phyloP scores from a whole-genome alignment of 2,888 invertebrate species.

The Andricus quercusramuli region DNA sequence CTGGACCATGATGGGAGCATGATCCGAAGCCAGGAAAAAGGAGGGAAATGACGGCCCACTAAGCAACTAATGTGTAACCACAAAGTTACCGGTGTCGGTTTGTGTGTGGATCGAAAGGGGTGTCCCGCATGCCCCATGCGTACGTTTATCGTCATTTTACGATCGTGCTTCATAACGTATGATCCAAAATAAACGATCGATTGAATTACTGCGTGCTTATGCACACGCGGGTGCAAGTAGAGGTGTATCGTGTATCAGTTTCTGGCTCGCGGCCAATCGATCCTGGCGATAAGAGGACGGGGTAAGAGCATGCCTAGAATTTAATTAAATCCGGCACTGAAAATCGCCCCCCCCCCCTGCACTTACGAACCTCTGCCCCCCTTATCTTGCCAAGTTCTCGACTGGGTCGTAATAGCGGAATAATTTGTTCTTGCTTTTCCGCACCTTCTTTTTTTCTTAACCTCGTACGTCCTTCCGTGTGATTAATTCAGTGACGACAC shows the following conservation, averaged over 20 bases:
- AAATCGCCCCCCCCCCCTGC: neutral
- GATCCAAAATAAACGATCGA: constrained; percentile 43
- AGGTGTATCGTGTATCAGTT: constrained; percentile 39
- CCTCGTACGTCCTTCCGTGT: neutral
- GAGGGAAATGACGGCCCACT: constrained; percentile 19
- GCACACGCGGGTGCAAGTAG: constrained; percentile 36
- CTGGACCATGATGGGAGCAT: neutral
- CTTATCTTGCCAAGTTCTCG: constrained; percentile 34
- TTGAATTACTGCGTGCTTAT: constrained; percentile 38
- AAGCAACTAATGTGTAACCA: constrained; percentile 30
- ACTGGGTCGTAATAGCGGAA: constrained; percentile 24
- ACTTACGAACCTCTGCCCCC: constrained; percentile 15
- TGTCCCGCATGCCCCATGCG: constrained; percentile 12
- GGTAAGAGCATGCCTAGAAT: constrained; percentile 60
- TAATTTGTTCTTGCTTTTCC: constrained; percentile 42
- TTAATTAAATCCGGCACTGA: constrained; percentile 60
- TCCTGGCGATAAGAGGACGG: constrained; percentile 54
- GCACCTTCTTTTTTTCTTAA: neutral
- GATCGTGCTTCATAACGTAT: constrained; percentile 33
- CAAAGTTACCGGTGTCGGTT: constrained; percentile 21
- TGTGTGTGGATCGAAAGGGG: constrained; percentile 4
- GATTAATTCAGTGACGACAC: neutral
- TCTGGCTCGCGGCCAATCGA: constrained; percentile 59
- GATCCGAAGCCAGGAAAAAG: neutral
- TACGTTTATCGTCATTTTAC: constrained; percentile 38